Percentiles rank a stretch among this genome's conserved stretches.
phyloP scores from a whole-genome alignment of 2,888 invertebrate genomes.

The Branchellion lobata region DNA sequence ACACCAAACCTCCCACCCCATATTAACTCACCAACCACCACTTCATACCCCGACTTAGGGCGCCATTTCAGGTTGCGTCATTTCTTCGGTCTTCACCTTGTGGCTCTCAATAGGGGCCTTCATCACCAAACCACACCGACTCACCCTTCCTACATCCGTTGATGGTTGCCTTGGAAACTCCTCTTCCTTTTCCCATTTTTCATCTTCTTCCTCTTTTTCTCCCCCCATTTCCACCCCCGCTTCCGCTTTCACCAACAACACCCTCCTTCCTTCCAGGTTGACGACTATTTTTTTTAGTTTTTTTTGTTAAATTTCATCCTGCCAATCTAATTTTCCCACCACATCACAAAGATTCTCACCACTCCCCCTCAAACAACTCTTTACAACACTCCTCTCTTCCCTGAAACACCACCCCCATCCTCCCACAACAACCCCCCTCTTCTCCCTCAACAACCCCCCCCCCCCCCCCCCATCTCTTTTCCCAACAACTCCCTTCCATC shows the following conservation, averaged over 20 bases:
- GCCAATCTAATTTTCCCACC: too few species aligned
- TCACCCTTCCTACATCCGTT: constrained; percentile 44
- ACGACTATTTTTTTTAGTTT: neutral
- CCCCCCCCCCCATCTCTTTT: neutral
- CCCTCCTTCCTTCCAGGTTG: neutral
- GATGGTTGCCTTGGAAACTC: constrained; percentile 33
- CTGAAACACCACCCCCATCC: too few species aligned
- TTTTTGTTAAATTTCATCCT: too few species aligned
- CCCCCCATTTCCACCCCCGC: too few species aligned
- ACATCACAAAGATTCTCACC: too few species aligned
- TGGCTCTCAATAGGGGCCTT: constrained; percentile 52
- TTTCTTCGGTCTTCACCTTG: constrained; percentile 48
- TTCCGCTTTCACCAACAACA: neutral
- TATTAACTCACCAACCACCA: too few species aligned
- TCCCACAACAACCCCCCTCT: too few species aligned
- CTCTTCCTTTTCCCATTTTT: neutral
- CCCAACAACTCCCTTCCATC: neutral
- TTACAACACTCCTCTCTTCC: too few species aligned
- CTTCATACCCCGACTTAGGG: constrained; percentile 47
- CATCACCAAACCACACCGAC: constrained; percentile 45
- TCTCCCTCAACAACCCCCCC: too few species aligned
- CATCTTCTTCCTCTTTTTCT: too few species aligned
- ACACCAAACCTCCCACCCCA: too few species aligned
- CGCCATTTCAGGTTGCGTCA: constrained; percentile 49
- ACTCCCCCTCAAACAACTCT: too few species aligned